Conservation (phyloP, 1,140 invertebrate species). For the Euglossa dilemma region DNA sequence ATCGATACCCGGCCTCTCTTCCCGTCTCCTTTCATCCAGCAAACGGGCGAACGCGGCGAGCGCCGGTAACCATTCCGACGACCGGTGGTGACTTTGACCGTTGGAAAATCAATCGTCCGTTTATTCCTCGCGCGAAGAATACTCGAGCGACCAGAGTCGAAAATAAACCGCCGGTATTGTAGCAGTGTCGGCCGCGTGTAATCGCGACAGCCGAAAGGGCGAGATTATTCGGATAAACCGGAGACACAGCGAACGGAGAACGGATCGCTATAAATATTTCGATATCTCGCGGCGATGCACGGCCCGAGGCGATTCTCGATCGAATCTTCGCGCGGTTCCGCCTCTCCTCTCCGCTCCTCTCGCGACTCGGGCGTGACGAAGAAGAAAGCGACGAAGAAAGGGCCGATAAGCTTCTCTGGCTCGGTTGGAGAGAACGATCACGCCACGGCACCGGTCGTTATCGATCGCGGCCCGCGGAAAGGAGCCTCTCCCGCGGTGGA, state of each 20-base stretch:
- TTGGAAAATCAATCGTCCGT: not conserved
- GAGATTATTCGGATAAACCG: not conserved
- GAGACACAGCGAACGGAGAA: too few relatives aligned
- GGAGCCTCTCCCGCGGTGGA: not conserved
- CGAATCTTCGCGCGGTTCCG: not conserved
- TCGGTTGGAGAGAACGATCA: not conserved
- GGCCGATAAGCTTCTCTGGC: not conserved
- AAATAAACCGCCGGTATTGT: too few relatives aligned
- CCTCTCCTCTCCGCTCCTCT: too few relatives aligned
- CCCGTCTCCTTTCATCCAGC: not conserved
- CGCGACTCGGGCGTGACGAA: not conserved
- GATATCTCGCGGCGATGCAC: not conserved
- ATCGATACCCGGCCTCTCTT: constrained; percentile 15
- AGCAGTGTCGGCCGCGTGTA: too few relatives aligned
- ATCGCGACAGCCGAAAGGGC: not conserved
- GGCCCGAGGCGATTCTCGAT: not conserved
- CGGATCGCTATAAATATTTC: not conserved
- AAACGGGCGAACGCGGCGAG: not conserved
- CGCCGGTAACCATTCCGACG: not conserved
- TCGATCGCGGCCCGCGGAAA: constrained; percentile 21
- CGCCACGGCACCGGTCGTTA: not conserved
- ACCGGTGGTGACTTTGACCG: not conserved
- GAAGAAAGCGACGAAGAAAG: not conserved
- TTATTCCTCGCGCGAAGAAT: not conserved
- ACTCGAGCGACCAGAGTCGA: too few relatives aligned